Base-by-base conservation (phyloP, 2,888 invertebrate genomes). In the Cyclophora punctaria region DNA sequence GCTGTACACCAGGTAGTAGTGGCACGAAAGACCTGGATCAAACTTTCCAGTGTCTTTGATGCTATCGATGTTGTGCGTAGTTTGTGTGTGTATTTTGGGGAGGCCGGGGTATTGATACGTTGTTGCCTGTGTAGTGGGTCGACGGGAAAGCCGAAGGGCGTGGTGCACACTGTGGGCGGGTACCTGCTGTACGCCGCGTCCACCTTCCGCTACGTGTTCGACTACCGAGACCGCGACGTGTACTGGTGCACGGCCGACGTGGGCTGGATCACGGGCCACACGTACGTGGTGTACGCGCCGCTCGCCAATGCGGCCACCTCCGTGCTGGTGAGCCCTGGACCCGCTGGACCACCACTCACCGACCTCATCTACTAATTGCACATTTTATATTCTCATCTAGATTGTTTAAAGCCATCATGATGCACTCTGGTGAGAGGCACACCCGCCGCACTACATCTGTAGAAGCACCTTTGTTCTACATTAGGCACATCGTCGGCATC, bases 141-240 rank as follows among this genome's bases (percentile, higher is more conserved):
- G 0, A 99, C 99, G 2, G 99, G 99, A 34, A 98, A 98, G 78
- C 99, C 99, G 0, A 99, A 99, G 78, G 99, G 99, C 20, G 98
- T 99, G 3, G 82, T 98, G 37, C 99, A 99, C 80, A 97, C 98
- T 0, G 95, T 95, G 0, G 98, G 93, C 0, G 99, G 99, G 0
- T 99, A 98, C 86, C 90, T 99, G 89, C 73, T 98, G 51, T 99
- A 99, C 76, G 95, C 96, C 0, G 94, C 97, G 0, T 94, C 96
- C 2, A 97, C 98, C 0, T 98, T 98, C 82, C 98, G 98, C 80
- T 98, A 97, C 78, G 96, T 96, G 20, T 99, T 99, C 77, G 98
- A 99, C 77, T 94, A 96, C 75, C 93, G 93, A 65, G 93, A 93
- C 0, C 91, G 91, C 46, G 96, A 96, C 76, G 90, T 95, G 47